Conservation (phyloP, 2,797 vertebrate genomes). For the Macropus fuliginosus region DNA sequence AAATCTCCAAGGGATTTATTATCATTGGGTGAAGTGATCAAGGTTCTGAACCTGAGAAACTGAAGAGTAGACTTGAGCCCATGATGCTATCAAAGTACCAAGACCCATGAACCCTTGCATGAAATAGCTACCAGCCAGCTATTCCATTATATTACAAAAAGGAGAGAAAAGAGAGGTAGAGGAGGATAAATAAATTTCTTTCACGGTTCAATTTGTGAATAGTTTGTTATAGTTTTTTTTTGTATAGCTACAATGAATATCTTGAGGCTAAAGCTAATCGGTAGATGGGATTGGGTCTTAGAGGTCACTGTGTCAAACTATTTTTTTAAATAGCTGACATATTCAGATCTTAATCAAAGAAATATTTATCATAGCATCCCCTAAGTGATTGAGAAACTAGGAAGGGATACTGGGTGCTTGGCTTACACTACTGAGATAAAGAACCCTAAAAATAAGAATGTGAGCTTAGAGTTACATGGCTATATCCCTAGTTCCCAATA, state of each 20-base stretch:
- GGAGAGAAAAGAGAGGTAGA: neutral
- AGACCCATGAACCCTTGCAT: neutral
- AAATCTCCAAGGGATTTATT: neutral
- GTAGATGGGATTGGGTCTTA: neutral
- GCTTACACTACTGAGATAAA: neutral
- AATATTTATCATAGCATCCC: neutral
- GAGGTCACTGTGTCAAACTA: neutral
- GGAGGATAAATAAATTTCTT: neutral
- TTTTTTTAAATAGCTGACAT: neutral
- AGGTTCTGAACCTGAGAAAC: neutral
- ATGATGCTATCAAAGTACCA: neutral
- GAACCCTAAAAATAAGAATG: neutral
- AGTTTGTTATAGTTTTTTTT: neutral
- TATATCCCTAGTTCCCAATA: neutral
- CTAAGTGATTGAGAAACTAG: neutral
- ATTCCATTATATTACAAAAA: neutral
- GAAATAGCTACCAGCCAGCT: neutral
- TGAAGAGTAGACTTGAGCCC: neutral
- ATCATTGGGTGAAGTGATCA: neutral
- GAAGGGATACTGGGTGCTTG: neutral
- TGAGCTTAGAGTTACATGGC: neutral
- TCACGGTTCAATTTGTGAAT: neutral
- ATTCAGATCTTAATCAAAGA: neutral
- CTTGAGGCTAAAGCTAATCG: neutral
- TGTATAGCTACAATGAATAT: neutral